Evolutionary conservation across 2,797 vertebrate genomes (phyloP).

Genomic region (Artibeus jamaicensis): DNA sequence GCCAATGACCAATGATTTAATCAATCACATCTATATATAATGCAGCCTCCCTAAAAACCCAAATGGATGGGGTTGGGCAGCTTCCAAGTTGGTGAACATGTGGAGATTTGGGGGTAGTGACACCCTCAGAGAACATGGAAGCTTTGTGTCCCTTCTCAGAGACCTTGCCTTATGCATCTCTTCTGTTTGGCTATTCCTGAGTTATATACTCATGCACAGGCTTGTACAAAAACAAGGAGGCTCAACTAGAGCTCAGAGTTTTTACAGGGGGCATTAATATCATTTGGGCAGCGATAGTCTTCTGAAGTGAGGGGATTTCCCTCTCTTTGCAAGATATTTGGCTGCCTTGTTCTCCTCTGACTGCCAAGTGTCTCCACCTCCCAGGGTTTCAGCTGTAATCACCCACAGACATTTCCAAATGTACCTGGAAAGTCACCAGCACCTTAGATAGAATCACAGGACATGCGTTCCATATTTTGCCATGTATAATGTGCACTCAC

Average conservation of each 20-base stretch:
- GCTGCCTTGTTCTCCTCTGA: neutral
- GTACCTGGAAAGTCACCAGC: neutral
- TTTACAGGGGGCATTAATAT: rapidly evolving
- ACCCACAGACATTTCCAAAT: neutral
- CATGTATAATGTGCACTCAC: no score
- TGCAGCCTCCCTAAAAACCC: neutral
- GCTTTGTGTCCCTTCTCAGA: neutral
- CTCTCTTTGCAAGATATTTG: neutral
- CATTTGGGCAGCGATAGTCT: neutral
- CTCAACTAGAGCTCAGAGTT: neutral
- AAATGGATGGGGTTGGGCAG: neutral
- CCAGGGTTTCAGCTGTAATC: neutral
- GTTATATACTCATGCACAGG: neutral
- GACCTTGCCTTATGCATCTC: neutral
- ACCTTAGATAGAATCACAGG: neutral
- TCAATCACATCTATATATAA: neutral
- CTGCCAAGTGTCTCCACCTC: neutral
- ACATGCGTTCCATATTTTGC: no score
- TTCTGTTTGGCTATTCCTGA: neutral
- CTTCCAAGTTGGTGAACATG: neutral
- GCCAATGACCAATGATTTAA: neutral
- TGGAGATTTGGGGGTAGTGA: neutral
- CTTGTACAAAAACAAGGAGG: neutral
- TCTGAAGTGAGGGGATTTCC: neutral
- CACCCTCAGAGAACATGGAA: neutral